Percentiles rank a stretch among this genome's conserved stretches.
phyloP scores from a whole-genome alignment of 2,113 vertebrate species.

The Rhinoptilus africanus region DNA sequence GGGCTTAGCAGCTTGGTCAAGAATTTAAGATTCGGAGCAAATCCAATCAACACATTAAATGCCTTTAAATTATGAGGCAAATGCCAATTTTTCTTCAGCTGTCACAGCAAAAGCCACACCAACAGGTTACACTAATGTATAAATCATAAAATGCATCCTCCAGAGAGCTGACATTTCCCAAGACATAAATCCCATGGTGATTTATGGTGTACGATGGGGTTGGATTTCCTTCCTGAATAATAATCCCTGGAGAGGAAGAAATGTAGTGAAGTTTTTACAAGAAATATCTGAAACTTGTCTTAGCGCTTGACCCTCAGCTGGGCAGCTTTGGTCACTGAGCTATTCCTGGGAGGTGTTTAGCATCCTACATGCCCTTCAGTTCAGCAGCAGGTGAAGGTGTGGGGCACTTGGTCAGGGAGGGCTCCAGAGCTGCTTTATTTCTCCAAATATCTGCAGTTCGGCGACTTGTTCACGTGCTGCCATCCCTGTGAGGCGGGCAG shows the following conservation, averaged over 20 bases:
- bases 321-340: not conserved
- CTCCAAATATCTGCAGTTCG: fast-evolving
- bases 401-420: not conserved
- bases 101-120: not conserved
- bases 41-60: not conserved
- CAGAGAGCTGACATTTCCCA: not conserved
- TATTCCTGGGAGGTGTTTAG: not conserved
- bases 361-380: not conserved
- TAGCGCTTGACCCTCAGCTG: not conserved
- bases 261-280: not conserved
- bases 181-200: not conserved
- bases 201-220: not conserved
- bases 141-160: not conserved
- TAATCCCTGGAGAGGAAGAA: not conserved
- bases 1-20: not conserved
- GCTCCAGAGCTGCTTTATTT: not conserved
- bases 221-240: not conserved
- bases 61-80: not conserved
- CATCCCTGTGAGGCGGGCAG: not conserved
- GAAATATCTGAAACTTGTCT: not conserved
- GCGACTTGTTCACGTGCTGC: not conserved
- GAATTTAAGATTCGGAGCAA: not conserved
- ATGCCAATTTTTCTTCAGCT: not conserved
- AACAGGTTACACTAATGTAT: not conserved
- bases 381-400: not conserved